phyloP scores from a whole-genome alignment of 2,113 vertebrate species.

The Haplotaxodon microlepis region DNA sequence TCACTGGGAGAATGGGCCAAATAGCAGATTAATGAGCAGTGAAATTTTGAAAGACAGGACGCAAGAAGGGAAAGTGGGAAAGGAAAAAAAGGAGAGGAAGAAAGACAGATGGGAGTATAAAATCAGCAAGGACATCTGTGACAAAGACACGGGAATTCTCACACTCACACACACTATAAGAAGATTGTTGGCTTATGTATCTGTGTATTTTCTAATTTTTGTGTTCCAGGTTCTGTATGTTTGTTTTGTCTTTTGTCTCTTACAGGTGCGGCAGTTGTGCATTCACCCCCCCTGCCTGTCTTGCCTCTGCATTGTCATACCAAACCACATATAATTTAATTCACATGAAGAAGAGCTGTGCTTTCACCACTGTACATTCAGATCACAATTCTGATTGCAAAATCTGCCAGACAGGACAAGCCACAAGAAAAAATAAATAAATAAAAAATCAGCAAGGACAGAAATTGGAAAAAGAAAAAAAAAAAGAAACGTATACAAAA shows the following conservation, averaged over 20 bases:
- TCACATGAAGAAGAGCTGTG: background rate
- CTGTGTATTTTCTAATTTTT: rapidly evolving
- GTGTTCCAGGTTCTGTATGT: background rate
- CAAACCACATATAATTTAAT: background rate
- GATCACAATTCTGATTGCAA: background rate
- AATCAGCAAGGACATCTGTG: background rate
- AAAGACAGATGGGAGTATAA: background rate
- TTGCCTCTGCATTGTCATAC: background rate
- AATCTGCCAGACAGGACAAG: background rate
- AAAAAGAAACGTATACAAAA: rapidly evolving
- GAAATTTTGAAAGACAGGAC: background rate
- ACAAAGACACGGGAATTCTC: rapidly evolving
- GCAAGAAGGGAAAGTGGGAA: background rate
- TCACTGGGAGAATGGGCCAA: background rate
- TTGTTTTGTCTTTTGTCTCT: background rate
- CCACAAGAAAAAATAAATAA: background rate
- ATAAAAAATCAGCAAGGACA: background rate
- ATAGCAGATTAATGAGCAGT: slow-evolving; percentile 26
- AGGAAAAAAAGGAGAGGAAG: background rate
- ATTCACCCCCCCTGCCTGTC: rapidly evolving
- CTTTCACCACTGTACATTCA: background rate
- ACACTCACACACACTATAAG: background rate
- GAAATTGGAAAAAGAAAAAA: background rate
- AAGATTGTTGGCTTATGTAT: background rate
- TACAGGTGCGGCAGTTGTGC: background rate